Conservation (phyloP, 2,888 invertebrate species). For the Hermodice carunculata region DNA sequence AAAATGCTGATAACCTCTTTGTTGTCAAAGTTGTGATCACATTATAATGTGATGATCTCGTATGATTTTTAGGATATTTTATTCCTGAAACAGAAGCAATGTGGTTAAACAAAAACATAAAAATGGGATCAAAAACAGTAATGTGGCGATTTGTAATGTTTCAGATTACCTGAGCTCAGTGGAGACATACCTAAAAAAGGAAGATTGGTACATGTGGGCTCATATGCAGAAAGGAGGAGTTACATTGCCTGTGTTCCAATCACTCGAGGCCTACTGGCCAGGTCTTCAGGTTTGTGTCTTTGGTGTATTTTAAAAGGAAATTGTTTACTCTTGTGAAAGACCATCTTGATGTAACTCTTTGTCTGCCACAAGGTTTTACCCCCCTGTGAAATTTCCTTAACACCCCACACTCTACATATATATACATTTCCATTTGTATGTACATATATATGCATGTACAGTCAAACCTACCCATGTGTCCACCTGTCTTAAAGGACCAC, state of each 20-base stretch:
- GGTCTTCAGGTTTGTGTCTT: conserved; percentile 79
- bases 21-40: no score
- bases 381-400: neutral
- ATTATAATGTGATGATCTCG: no score
- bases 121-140: no score
- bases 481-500: no score
- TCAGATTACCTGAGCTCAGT: conserved; percentile 71
- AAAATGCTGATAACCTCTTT: no score
- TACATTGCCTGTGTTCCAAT: conserved; percentile 97
- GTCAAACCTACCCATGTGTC: no score
- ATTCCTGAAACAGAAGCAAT: no score
- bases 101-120: no score
- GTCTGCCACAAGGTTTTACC: neutral
- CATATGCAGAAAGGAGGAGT: conserved; percentile 98
- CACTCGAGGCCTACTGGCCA: conserved; percentile 98
- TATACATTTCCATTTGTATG: neutral
- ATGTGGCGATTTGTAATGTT: no score
- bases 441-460: no score
- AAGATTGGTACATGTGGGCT: conserved; percentile 99
- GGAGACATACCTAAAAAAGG: conserved; percentile 79
- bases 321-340: neutral
- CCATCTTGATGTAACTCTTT: neutral
- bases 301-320: neutral
- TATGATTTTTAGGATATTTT: no score
- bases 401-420: neutral